Evolutionary conservation across 2,113 vertebrate genomes (phyloP).

Genomic region (Psilopogon haemacephalus): DNA sequence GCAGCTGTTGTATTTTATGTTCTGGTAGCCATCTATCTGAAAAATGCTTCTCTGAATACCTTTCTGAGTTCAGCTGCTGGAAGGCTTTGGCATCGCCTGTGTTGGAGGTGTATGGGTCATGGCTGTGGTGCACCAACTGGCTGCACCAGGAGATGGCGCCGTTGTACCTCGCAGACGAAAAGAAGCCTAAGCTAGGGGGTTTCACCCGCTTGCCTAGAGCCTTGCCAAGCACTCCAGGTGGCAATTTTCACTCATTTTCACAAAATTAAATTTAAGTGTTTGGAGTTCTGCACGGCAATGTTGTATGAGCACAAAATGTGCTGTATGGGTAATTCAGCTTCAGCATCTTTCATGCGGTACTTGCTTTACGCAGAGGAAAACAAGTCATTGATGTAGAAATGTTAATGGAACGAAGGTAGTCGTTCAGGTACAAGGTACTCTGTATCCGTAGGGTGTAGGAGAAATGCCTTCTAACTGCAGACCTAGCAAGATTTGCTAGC

Average conservation of each 20-base stretch:
- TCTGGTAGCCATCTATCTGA: not conserved
- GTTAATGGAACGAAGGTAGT: not conserved
- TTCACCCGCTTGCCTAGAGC: not conserved
- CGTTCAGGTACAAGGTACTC: not conserved
- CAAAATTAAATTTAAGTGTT: not conserved
- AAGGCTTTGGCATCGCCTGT: accelerated
- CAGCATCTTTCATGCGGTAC: not conserved
- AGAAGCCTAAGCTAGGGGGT: accelerated
- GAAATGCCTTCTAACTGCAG: not conserved
- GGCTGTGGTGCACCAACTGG: not conserved
- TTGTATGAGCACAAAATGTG: not conserved
- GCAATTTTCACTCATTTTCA: not conserved
- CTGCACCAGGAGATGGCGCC: slow-evolving; percentile 32
- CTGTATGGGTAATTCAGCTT: not conserved
- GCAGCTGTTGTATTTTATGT: not conserved
- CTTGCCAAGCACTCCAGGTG: not conserved
- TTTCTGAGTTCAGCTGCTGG: not conserved
- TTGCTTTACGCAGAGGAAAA: not conserved
- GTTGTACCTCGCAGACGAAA: not conserved
- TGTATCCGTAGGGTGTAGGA: not conserved
- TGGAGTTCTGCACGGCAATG: not conserved
- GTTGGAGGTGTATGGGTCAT: not conserved
- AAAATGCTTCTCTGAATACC: not conserved
- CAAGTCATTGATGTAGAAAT: not conserved
- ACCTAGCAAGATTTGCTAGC: not conserved